Percentiles rank a stretch among this genome's conserved stretches.
phyloP scores from a whole-genome alignment of 2,888 invertebrate genomes.

The Cephonodes hylas region DNA sequence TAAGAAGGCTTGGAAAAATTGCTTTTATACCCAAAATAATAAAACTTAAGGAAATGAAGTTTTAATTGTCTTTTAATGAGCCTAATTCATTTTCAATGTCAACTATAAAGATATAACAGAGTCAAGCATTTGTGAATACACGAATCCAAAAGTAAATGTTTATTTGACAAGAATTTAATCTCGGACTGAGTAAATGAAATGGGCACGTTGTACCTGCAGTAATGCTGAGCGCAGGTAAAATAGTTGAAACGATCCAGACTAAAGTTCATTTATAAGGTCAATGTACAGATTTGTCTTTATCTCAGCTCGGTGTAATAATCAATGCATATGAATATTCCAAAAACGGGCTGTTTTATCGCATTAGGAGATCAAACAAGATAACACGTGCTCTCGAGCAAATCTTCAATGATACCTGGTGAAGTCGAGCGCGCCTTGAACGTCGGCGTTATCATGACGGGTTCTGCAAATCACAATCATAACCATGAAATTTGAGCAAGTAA shows the following conservation, averaged over 20 bases:
- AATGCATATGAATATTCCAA: conserved; percentile 40
- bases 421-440: conserved; percentile 91
- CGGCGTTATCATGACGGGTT: conserved; percentile 87
- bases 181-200: background rate
- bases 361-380: conserved; percentile 14
- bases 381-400: conserved; percentile 13
- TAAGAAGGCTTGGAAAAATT: too few species aligned
- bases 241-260: conserved; percentile 1
- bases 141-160: background rate
- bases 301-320: conserved; percentile 4
- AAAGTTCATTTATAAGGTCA: conserved; percentile 6
- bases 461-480: conserved; percentile 80
- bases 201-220: conserved; percentile 3
- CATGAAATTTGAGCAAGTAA: conserved; percentile 26
- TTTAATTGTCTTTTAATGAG: too few species aligned
- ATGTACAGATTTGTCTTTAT: conserved; percentile 5
- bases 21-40: too few species aligned
- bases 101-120: background rate
- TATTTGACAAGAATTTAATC: conserved; percentile 3
- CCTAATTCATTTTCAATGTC: background rate
- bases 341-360: conserved; percentile 13
- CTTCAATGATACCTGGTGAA: conserved; percentile 82
- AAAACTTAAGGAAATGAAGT: too few species aligned
- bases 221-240: background rate
- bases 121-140: background rate